Conservation (phyloP, 2,888 invertebrate genomes). For the Polymixis lichenea region DNA sequence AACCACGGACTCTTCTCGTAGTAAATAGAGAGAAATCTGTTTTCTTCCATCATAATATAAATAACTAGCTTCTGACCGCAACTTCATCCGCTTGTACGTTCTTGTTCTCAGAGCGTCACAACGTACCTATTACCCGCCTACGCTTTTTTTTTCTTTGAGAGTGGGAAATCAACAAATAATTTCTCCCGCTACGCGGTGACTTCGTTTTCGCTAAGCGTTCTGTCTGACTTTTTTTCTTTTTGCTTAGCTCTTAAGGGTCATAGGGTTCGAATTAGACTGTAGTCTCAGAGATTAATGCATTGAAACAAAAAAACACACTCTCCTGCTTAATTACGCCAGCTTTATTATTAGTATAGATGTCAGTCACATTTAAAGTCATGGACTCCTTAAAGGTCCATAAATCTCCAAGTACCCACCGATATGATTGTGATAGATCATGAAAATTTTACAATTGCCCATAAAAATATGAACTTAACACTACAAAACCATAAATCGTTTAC, state of each 20-base stretch:
- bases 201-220: too few species aligned
- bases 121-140: neutral
- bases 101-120: neutral
- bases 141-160: too few species aligned
- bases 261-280: neutral
- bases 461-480: neutral
- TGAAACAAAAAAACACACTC: neutral
- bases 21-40: neutral
- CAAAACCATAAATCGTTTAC: conserved; percentile 24
- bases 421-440: neutral
- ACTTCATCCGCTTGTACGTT: neutral
- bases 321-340: neutral
- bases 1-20: neutral
- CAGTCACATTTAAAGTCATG: neutral
- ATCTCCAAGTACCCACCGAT: too few species aligned
- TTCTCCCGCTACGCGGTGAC: too few species aligned
- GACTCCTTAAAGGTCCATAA: neutral
- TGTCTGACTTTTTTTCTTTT: neutral
- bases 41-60: neutral
- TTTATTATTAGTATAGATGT: neutral
- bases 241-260: neutral
- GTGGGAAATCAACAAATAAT: too few species aligned
- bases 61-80: neutral
- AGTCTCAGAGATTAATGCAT: neutral
- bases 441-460: neutral